phyloP scores from a whole-genome alignment of 2,888 invertebrate species.

The Drosophila crucigera region DNA sequence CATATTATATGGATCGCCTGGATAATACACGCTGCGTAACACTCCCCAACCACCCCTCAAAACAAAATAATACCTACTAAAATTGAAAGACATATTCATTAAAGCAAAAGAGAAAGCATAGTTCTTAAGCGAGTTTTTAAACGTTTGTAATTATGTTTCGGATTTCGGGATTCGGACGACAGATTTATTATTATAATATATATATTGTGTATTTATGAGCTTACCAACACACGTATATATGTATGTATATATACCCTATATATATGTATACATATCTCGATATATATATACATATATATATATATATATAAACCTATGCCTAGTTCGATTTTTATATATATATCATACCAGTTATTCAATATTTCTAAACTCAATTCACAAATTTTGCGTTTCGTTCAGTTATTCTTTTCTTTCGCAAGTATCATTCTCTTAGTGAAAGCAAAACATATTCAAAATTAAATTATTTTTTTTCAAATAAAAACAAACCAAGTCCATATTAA shows the following conservation, averaged over 20 bases:
- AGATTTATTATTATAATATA: conserved; percentile 40
- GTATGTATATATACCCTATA: conserved; percentile 48
- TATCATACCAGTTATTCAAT: conserved; percentile 26
- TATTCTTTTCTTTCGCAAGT: neutral
- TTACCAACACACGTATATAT: conserved; percentile 49
- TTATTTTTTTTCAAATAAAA: conserved; percentile 40
- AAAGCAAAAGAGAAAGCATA: conserved; percentile 23
- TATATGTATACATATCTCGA: conserved; percentile 58
- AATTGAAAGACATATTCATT: conserved; percentile 76
- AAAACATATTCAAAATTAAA: conserved; percentile 37
- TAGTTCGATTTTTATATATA: conserved; percentile 37
- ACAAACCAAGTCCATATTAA: conserved; percentile 66
- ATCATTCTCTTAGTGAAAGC: conserved; percentile 1
- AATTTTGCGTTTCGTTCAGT: neutral
- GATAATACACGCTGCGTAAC: conserved; percentile 24
- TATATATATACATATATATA: conserved; percentile 60
- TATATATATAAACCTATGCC: conserved; percentile 45
- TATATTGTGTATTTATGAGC: conserved; percentile 79
- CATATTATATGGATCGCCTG: conserved; percentile 71
- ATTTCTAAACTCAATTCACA: neutral
- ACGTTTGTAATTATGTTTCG: conserved; percentile 44
- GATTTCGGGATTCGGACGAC: conserved; percentile 20
- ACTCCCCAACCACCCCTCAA: conserved; percentile 14
- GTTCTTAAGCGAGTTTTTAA: conserved; percentile 63
- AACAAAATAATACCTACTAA: conserved; percentile 20